A percentile compares a stretch with the other conserved stretches of the same genome.
These are phyloP conservation scores for Anguilla pacifica DNA, from an alignment of 2,797 vertebrate genomes.

Conservation along the genomic window DNA sequence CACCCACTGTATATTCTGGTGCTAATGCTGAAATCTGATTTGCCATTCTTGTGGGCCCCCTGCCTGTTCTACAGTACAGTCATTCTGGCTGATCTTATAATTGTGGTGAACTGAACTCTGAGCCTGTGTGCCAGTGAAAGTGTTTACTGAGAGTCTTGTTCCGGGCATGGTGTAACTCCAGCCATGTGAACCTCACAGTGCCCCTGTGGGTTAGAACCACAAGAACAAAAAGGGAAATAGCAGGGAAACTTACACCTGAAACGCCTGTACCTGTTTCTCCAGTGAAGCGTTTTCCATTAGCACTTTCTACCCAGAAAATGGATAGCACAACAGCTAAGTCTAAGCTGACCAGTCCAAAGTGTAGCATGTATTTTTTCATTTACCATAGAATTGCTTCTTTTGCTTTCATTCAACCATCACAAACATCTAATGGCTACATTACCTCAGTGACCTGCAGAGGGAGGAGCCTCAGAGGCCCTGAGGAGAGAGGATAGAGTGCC, in stretches of 20 bases:
- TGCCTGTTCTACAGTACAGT: background rate
- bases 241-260: background rate
- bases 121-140: background rate
- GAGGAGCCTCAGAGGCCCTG: background rate
- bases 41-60: background rate
- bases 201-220: background rate
- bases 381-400: background rate
- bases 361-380: background rate
- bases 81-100: background rate
- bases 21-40: background rate
- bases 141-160: background rate
- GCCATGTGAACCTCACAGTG: background rate
- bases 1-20: background rate
- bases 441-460: background rate
- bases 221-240: background rate
- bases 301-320: background rate
- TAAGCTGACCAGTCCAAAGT: background rate
- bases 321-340: background rate
- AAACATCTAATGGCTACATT: background rate
- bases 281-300: background rate
- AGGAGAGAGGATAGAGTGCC: background rate
- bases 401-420: background rate
- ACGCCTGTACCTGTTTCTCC: background rate
- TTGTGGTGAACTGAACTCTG: background rate
- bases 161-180: background rate